Evolutionary conservation across 2,797 vertebrate species (phyloP).

Genomic region (Pampus argenteus): DNA sequence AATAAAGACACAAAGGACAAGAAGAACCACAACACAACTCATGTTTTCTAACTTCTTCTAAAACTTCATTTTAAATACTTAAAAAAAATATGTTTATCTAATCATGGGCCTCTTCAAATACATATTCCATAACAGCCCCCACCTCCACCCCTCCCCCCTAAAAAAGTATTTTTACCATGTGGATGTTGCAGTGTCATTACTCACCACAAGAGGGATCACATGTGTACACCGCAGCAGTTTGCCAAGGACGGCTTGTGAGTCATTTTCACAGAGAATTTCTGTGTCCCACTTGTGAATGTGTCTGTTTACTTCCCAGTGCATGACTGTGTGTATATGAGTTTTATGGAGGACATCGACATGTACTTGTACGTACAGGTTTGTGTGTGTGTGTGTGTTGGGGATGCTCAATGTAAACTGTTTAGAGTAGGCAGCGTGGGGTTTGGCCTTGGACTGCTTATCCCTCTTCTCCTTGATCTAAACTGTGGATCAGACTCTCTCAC

Average conservation of each 20-base stretch:
- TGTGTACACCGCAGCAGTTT: not conserved
- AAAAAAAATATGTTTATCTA: too few relatives aligned
- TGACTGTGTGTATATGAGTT: constrained; percentile 13
- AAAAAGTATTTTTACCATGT: constrained; percentile 22
- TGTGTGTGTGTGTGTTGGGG: constrained; percentile 21
- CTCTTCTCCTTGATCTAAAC: constrained; percentile 61
- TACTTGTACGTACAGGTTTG: constrained; percentile 18
- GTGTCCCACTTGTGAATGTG: constrained; percentile 9
- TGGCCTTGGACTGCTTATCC: constrained; percentile 45
- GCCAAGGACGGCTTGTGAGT: not conserved
- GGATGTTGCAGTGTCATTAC: constrained; percentile 16
- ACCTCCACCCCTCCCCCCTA: not conserved
- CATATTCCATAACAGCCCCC: not conserved
- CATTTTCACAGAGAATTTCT: constrained; percentile 14
- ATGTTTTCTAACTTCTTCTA: not conserved
- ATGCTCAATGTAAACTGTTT: constrained; percentile 71
- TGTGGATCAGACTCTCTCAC: constrained; percentile 37
- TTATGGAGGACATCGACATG: constrained; percentile 10
- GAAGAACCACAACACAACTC: not conserved
- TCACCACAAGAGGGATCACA: constrained; percentile 59
- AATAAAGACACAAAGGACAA: not conserved
- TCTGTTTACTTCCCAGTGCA: constrained; percentile 5
- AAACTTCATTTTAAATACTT: not conserved
- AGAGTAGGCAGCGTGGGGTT: constrained; percentile 57
- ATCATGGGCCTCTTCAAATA: not conserved